Base-by-base conservation (phyloP, 2,797 vertebrate species). In the Brachyalestes nurse region DNA sequence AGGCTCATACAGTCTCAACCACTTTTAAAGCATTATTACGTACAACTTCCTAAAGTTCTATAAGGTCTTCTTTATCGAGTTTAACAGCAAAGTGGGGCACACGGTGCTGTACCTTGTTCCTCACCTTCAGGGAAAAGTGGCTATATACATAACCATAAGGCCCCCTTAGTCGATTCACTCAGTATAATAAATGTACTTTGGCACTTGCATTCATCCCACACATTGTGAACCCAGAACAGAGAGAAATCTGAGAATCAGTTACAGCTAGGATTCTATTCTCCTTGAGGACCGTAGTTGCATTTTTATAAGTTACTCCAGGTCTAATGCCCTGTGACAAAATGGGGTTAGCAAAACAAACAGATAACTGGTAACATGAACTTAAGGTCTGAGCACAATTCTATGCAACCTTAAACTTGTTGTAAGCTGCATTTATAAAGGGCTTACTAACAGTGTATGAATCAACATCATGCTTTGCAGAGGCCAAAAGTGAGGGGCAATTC, bases 101-200 rank as follows among this genome's bases (percentile, higher is more conserved):
- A 16, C 62, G 19, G 62, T 65, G 28, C 62, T 16, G 34, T 40
- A 40, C 34, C 62, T 65, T 19, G 16, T n/a, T n/a, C 62, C 28
- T 38, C 62, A 19, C 28, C 61, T 64, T 64, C 61, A 65, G 34
- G 34, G 62, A 65, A 65, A 16, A 65, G 16, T 38, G 62, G 62
- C 4, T 65, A 65, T 17, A 40, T 65, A 34, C 62, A 65, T 65
- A 65, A 65, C 34, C 62, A 40, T 65, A 6, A 65, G 34, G 16
- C 40, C 28, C 34, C 40, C 17, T 38, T 34, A 65, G 62, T 17
- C 14, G 14, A 34, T 65, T 40, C 62, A n/a, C 28, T 40, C 62
- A 40, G 17, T 65, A 42, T 19, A 65, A 40, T 34, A 28, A 62
- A 62, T 65, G 34, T 19, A 65, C 34, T 19, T 40, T 40, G 34